Conservation (phyloP, 2,113 vertebrate genomes). For the Synchiropus splendidus region DNA sequence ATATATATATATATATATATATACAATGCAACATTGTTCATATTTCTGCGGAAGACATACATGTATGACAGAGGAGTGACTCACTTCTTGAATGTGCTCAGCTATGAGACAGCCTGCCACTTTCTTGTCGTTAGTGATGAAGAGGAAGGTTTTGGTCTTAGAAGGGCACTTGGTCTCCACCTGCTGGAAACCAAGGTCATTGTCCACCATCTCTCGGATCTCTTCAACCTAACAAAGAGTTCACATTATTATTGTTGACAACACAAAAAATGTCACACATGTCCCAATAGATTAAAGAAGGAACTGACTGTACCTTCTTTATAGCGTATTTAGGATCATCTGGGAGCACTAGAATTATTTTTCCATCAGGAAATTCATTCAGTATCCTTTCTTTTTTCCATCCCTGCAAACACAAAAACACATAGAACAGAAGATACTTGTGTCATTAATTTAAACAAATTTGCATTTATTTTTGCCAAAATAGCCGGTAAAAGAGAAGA, state of each 20-base stretch:
- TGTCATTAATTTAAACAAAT: too few species aligned
- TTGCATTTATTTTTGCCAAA: too few species aligned
- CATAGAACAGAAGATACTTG: too few species aligned
- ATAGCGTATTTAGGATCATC: conserved; percentile 97
- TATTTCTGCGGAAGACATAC: not conserved
- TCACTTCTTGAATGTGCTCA: conserved; percentile 97
- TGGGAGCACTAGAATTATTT: conserved; percentile 95
- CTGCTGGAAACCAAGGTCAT: conserved; percentile 95
- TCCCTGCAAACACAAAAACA: conserved; percentile 63
- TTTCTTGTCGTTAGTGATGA: conserved; percentile 96
- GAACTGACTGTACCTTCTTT: conserved; percentile 80
- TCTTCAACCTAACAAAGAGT: conserved; percentile 79
- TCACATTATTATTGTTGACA: not conserved
- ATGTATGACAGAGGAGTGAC: conserved; percentile 10
- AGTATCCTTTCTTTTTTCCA: conserved; percentile 99
- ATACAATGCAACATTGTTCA: not conserved
- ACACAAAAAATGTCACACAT: not conserved
- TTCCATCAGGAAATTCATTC: conserved; percentile 92
- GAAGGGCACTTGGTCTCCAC: conserved; percentile 88
- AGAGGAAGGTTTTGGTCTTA: conserved; percentile 94
- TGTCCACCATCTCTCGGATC: conserved; percentile 98
- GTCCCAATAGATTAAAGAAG: not conserved
- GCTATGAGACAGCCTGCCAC: conserved; percentile 94
- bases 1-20: too few species aligned
- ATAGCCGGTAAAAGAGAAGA: too few species aligned